Evolutionary conservation across 64 coral and sea anemone species (phyloP).

Genomic region (Porites lutea): DNA sequence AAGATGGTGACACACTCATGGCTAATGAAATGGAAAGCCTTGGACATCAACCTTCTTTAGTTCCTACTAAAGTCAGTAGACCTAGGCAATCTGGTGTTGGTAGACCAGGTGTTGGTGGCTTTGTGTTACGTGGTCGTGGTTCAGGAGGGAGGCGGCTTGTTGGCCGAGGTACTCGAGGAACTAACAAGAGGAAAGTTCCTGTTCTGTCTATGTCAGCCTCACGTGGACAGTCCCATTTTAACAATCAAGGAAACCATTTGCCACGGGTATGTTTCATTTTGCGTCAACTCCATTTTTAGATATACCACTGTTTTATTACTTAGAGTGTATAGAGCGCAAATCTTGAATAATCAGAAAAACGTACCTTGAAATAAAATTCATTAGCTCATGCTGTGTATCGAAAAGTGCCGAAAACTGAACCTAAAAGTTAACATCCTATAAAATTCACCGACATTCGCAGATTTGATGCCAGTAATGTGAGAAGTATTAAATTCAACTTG

Average conservation of each 20-base stretch:
- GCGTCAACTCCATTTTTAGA: too few species aligned
- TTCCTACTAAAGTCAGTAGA: conserved; percentile 14
- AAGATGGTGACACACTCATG: not conserved
- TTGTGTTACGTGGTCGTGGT: conserved; percentile 84
- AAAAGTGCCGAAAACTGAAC: too few species aligned
- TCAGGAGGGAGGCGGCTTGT: conserved; percentile 77
- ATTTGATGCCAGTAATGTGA: too few species aligned
- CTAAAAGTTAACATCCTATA: too few species aligned
- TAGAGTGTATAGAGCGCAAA: too few species aligned
- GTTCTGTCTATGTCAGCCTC: not conserved
- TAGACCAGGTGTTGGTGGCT: conserved; percentile 86
- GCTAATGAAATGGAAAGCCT: conserved; percentile 3
- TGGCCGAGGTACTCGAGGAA: conserved; percentile 70
- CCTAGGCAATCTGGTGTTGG: conserved; percentile 47
- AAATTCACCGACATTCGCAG: too few species aligned
- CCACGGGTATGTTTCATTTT: not conserved
- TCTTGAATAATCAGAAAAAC: too few species aligned
- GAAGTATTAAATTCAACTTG: too few species aligned
- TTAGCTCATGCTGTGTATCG: too few species aligned
- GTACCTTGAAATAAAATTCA: too few species aligned
- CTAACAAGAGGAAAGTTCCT: conserved; percentile 39
- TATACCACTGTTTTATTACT: too few species aligned
- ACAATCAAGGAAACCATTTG: not conserved
- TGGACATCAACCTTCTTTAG: not conserved
- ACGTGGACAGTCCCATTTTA: not conserved